Conservation (phyloP, 2,797 vertebrate genomes). For the Pangasius mekongensis region DNA sequence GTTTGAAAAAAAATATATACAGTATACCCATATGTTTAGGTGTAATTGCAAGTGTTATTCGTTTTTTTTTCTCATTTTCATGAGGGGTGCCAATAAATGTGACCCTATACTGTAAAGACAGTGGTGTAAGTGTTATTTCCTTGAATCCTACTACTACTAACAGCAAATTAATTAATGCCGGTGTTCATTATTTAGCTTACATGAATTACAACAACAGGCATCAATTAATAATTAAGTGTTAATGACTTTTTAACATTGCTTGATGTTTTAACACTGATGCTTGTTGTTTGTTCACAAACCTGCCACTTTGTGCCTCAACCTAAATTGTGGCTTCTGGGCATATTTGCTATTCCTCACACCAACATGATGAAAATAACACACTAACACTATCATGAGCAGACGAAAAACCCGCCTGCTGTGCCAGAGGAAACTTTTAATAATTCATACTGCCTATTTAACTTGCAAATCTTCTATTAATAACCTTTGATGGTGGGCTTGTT, state of each 20-base stretch:
- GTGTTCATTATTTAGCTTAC: not conserved
- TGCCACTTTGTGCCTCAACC: not conserved
- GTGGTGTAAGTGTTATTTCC: not conserved
- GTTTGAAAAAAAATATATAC: not conserved
- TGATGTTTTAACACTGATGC: not conserved
- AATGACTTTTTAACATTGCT: not conserved
- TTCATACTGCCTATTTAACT: constrained; percentile 76
- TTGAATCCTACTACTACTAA: not conserved
- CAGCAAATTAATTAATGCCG: not conserved
- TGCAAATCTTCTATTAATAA: constrained; percentile 61
- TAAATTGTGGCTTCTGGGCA: constrained; percentile 15
- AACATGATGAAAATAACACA: constrained; percentile 49
- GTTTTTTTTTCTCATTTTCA: not conserved
- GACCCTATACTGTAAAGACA: too few relatives aligned
- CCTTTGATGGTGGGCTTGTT: constrained; percentile 10
- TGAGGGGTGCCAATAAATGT: not conserved
- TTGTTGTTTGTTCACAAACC: constrained; percentile 14
- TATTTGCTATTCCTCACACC: constrained; percentile 28
- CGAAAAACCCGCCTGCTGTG: constrained; percentile 50
- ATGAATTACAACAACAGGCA: not conserved
- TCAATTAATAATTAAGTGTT: not conserved
- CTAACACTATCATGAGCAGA: constrained; percentile 51
- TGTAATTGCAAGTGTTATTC: not conserved
- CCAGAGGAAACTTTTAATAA: constrained; percentile 67
- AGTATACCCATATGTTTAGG: not conserved